Percentiles rank a stretch among this genome's conserved stretches.
These are phyloP conservation scores for Microctenopoma stevenorrisi DNA, from an alignment of 2,797 vertebrate genomes.

Conservation along the genomic window DNA sequence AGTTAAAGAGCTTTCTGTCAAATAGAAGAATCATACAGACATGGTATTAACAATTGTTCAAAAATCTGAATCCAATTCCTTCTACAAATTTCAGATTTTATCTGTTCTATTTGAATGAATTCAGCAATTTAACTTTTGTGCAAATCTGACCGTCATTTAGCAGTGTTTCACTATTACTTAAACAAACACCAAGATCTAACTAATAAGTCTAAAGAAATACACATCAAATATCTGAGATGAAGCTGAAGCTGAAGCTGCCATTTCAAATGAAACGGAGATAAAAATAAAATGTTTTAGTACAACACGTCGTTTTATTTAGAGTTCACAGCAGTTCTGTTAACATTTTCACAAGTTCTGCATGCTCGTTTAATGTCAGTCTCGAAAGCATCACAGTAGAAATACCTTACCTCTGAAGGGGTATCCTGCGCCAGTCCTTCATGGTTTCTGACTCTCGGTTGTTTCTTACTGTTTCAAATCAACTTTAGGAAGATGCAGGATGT, in stretches of 20 bases:
- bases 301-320: neutral
- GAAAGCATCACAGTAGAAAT: conserved; percentile 10
- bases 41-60: neutral
- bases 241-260: neutral
- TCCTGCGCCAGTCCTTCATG: conserved; percentile 89
- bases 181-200: neutral
- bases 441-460: conserved; percentile 29
- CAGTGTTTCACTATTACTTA: neutral
- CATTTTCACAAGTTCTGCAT: neutral
- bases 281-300: neutral
- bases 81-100: neutral
- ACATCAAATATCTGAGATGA: neutral
- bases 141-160: neutral
- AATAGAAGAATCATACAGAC: too few relatives aligned
- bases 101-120: neutral
- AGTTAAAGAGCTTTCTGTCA: neutral
- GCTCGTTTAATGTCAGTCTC: conserved; percentile 7
- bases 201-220: neutral
- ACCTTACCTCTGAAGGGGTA: conserved; percentile 86
- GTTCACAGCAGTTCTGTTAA: neutral
- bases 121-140: neutral
- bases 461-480: conserved; percentile 34
- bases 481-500: conserved; percentile 6
- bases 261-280: neutral
- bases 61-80: neutral